These are phyloP conservation scores for Apotomis turbidana DNA, from an alignment of 2,888 invertebrate genomes.

Conservation along the genomic window DNA sequence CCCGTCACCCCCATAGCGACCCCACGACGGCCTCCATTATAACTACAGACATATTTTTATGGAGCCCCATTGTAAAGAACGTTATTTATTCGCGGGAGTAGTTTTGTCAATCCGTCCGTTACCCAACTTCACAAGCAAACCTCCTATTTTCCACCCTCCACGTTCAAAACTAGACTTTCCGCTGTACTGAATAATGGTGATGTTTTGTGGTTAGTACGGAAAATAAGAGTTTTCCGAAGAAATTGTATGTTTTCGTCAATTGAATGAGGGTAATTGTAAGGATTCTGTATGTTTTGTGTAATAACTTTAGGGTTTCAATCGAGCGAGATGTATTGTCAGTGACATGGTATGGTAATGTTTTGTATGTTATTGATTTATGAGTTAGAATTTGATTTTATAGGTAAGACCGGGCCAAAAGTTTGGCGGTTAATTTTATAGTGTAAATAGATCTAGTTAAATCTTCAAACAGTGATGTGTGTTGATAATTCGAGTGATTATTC, in stretches of 20 bases:
- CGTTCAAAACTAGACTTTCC: not conserved
- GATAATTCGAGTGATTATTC: no score
- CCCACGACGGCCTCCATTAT: conserved; percentile 19
- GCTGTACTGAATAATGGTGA: not conserved
- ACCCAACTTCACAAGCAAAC: not conserved
- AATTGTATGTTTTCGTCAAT: conserved; percentile 37
- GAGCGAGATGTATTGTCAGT: not conserved
- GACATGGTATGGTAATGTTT: not conserved
- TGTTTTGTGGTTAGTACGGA: not conserved
- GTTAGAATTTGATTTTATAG: not conserved
- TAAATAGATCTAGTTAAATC: no score
- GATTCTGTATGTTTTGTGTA: conserved; percentile 23
- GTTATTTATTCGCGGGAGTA: conserved; percentile 42
- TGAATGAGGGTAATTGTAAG: conserved; percentile 35
- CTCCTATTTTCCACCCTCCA: not conserved
- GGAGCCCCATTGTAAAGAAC: conserved; percentile 30
- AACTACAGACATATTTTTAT: conserved; percentile 26
- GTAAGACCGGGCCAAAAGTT: no score
- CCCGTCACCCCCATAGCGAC: conserved; percentile 10
- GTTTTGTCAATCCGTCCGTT: conserved; percentile 38
- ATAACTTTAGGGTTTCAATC: conserved; percentile 6
- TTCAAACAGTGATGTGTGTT: no score
- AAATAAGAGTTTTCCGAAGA: not conserved
- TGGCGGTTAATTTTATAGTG: no score
- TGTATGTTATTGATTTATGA: not conserved